phyloP scores from a whole-genome alignment of 2,797 vertebrate species.

The Gobionotothen gibberifrons region DNA sequence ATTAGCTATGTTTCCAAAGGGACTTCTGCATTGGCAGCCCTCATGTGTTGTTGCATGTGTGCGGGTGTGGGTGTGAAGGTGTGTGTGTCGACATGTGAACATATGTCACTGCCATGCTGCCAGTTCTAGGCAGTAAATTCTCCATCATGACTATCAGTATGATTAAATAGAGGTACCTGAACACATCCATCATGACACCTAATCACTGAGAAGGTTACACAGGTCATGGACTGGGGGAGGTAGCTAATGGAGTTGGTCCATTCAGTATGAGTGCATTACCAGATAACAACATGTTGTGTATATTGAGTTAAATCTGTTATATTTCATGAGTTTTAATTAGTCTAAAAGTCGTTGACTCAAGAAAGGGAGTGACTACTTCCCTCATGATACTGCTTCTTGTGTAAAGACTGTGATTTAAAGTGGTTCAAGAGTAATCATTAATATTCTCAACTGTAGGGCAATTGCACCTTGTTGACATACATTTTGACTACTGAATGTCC shows the following conservation, averaged over 20 bases:
- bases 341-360: conserved; percentile 12
- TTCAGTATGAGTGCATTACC: conserved; percentile 47
- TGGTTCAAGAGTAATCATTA: not conserved
- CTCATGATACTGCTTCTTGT: conserved; percentile 7
- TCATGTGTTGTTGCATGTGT: conserved; percentile 4
- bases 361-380: not conserved
- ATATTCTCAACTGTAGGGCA: conserved; percentile 10
- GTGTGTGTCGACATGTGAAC: conserved; percentile 33
- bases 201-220: conserved; percentile 71
- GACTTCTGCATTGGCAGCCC: conserved; percentile 26
- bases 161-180: conserved; percentile 76
- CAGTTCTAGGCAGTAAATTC: conserved; percentile 73
- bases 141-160: conserved; percentile 75
- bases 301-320: conserved; percentile 37
- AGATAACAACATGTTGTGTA: conserved; percentile 34
- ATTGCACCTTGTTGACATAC: not conserved
- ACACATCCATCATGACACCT: conserved; percentile 78
- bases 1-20: conserved; percentile 24
- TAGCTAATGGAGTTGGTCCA: conserved; percentile 61
- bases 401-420: conserved; percentile 19
- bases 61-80: not conserved
- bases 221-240: conserved; percentile 61
- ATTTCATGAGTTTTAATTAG: conserved; percentile 25
- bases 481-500: not conserved
- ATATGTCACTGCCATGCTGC: conserved; percentile 76